A percentile compares a stretch with the other conserved stretches of the same genome.
phyloP scores from a whole-genome alignment of 2,888 invertebrate genomes.

The Clivina fossor region DNA sequence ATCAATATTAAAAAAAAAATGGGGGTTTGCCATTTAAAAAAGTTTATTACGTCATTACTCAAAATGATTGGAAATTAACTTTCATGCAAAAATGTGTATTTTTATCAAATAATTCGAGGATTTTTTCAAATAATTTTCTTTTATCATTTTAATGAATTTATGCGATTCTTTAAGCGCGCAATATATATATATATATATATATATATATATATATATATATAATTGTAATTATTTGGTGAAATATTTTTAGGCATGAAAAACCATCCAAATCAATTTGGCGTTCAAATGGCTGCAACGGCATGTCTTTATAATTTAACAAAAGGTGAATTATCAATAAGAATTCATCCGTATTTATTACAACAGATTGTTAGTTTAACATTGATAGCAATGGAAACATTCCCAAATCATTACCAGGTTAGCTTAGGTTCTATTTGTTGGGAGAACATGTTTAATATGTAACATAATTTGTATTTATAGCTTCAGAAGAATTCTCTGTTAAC shows the following conservation, averaged over 20 bases:
- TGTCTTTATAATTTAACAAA: slow-evolving; percentile 73
- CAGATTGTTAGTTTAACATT: slow-evolving; percentile 66
- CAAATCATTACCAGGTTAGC: slow-evolving; percentile 62
- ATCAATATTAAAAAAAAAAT: no score
- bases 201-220: slow-evolving; percentile 36
- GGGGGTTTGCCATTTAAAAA: no score
- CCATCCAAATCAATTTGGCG: slow-evolving; percentile 60
- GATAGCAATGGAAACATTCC: slow-evolving; percentile 68
- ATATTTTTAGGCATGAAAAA: slow-evolving; percentile 55
- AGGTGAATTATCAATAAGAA: slow-evolving; percentile 62
- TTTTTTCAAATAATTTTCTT: no score
- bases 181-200: not conserved
- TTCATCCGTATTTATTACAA: slow-evolving; percentile 64
- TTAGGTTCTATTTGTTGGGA: not conserved
- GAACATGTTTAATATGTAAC: not conserved
- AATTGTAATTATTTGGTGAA: no score
- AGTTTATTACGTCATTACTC: no score
- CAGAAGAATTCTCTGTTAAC: slow-evolving; percentile 74
- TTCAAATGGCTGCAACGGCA: slow-evolving; percentile 75
- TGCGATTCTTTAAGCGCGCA: no score
- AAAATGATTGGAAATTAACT: no score
- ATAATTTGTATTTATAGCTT: slow-evolving; percentile 51
- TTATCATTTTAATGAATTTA: no score
- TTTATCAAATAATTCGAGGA: no score
- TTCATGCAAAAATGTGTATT: no score